Evolutionary conservation across 2,888 invertebrate genomes (phyloP), one percentile per base, ranked within the genome.

Genomic region (Ennomos erosarius): DNA sequence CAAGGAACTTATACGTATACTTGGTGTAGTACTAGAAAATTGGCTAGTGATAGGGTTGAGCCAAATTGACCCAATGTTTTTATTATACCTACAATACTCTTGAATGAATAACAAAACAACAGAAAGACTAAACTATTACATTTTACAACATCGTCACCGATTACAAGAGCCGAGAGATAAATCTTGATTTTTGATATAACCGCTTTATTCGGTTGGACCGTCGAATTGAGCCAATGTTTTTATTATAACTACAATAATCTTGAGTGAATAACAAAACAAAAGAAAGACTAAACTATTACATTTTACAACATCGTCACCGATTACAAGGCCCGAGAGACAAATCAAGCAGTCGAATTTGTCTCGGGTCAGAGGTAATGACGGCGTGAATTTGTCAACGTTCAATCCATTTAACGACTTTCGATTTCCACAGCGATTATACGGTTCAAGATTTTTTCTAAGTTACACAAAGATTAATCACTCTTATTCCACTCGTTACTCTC

Each of bases 301-400:
- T 26, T 26, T 26, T 26, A 26, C 26, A 26, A 26, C 26, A 6
- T 26, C 39, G 39, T 38, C 38, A n/a, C 38, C 12, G 12, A 26
- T 42, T 36, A 8, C 46, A 26, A 46, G 13, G 50, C 9, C 39
- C 11, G 36, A n/a, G 36, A 43, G 55, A 40, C 56, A 55, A 40
- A 58, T 50, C 49, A 45, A 57, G 54, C 52, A 13, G 50, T 55
- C 45, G 57, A 58, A 52, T 42, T 48, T 45, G 44, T 57, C 35
- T 55, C 36, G 51, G 48, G 55, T 61, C 57, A 62, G 26, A 65
- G 50, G 59, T 53, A 48, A 63, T 9, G 47, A 13, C 50, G 40
- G 38, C 10, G 42, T 39, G 10, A 43, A 62, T 65, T 58, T 62
- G 61, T 65, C 61, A 65, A 61, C 53, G 53, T 54, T 58, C 12